Base-by-base conservation (phyloP, 2,113 vertebrate species). In the Syngnathus typhle region DNA sequence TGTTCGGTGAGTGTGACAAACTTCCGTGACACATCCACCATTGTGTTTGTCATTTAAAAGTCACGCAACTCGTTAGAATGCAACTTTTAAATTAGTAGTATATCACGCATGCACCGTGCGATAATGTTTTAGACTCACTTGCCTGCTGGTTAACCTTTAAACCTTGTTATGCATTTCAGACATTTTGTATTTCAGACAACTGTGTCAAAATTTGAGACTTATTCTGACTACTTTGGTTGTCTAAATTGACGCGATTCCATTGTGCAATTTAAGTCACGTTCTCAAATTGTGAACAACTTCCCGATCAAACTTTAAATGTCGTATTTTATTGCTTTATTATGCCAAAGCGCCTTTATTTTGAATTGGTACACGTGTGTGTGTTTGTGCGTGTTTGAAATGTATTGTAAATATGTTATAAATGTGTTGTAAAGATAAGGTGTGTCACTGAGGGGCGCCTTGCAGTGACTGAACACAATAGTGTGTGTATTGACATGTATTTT, bases 1-100 rank as follows among this genome's bases (percentile, higher is more conserved):
- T 73, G n/a, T 43, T 87, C 88, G 90, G 91, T 92, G 81, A 90
- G 1, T 27, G 90, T 89, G 0, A 27, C 0, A 44, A 11, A 75
- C 71, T 85, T 83, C 76, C 27, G 46, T 38, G 37, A 61, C 38
- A 6, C 8, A 18, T 61, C 15, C 49, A 52, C 49, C 49, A 10
- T 21, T 61, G 12, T 13, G 44, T 23, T 46, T 32, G 1, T 15
- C 23, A 7, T 23, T 27, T 64, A 8, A 46, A 62, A 41, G 37
- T 27, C 7, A 41, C 38, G 10, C 12, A 43, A 32, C 27, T 32
- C 27, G 27, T 32, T 32, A 18, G 7, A 15, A 5, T n/a, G 18
- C 1, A 7, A 18, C 12, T 39, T 62, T 38, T 16, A 38, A 16
- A n/a, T 43, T 23, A 21, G 10, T 62, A 36, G 12, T 13, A 37